Percentiles rank a stretch among this genome's conserved stretches.
Evolutionary conservation across 2,888 invertebrate genomes (phyloP).

Genomic region (Nymphalis urticae): DNA sequence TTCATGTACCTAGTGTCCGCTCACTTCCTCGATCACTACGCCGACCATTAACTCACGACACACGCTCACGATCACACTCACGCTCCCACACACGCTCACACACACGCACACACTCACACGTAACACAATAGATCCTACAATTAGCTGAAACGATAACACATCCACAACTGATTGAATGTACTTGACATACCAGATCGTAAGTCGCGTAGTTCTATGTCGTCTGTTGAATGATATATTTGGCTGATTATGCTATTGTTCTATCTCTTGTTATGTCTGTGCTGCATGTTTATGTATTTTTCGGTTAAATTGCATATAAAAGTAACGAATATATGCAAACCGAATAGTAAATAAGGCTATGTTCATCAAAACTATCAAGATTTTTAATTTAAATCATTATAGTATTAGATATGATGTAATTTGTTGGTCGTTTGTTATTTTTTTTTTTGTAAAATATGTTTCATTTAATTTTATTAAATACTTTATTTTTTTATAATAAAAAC

Average conservation of each 20-base stretch:
- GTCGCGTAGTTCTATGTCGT: slow-evolving; percentile 34
- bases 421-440: background rate
- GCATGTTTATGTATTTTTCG: slow-evolving; percentile 36
- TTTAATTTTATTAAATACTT: too few species aligned
- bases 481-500: too few species aligned
- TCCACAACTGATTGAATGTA: slow-evolving; percentile 19
- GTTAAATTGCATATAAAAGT: slow-evolving; percentile 27
- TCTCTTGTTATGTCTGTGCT: slow-evolving; percentile 35
- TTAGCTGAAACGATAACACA: slow-evolving; percentile 16
- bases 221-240: slow-evolving; percentile 36
- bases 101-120: slow-evolving; percentile 23
- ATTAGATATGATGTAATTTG: background rate
- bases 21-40: slow-evolving; percentile 12
- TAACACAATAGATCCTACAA: slow-evolving; percentile 18
- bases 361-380: background rate
- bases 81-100: slow-evolving; percentile 11
- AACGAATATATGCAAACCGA: slow-evolving; percentile 13
- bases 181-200: slow-evolving; percentile 23
- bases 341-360: slow-evolving; percentile 2
- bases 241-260: slow-evolving; percentile 34
- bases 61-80: slow-evolving; percentile 20
- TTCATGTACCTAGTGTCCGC: slow-evolving; percentile 41
- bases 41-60: slow-evolving; percentile 37
- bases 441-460: background rate
- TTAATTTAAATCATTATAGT: background rate